These are phyloP conservation scores for Craterocephalus amniculus DNA, from an alignment of 2,797 vertebrate genomes.

Conservation along the genomic window DNA sequence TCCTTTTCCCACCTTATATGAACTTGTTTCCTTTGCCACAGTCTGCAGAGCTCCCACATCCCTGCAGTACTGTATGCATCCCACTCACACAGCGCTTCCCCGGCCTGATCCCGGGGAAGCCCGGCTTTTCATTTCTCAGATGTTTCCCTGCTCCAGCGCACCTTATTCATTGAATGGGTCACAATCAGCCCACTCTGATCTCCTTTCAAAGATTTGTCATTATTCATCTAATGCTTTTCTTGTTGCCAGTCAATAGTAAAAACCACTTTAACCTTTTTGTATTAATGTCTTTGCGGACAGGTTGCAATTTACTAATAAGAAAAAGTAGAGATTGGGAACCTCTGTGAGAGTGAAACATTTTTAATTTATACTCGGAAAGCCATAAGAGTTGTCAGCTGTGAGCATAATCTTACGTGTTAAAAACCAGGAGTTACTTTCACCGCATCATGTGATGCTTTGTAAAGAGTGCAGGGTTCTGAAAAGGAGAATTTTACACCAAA, in stretches of 20 bases:
- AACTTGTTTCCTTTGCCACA: background rate
- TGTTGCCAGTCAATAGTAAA: background rate
- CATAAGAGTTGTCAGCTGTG: background rate
- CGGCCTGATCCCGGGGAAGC: background rate
- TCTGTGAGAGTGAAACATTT: background rate
- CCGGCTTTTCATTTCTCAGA: background rate
- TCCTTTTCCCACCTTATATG: background rate
- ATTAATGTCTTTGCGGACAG: background rate
- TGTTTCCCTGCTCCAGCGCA: background rate
- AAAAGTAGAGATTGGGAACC: background rate
- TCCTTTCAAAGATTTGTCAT: background rate
- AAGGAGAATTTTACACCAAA: background rate
- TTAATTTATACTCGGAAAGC: background rate
- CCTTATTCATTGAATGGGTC: background rate
- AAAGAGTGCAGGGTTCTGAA: background rate
- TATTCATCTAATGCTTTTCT: background rate
- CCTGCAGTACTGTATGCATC: background rate
- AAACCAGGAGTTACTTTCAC: background rate
- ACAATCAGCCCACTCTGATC: background rate
- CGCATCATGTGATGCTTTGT: background rate
- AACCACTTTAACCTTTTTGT: background rate
- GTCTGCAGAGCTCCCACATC: background rate
- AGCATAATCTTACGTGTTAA: background rate
- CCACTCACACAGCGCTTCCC: background rate
- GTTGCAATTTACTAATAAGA: background rate